These are phyloP conservation scores for Pogonocichla stellata DNA, from an alignment of 2,113 vertebrate species.

Conservation along the genomic window DNA sequence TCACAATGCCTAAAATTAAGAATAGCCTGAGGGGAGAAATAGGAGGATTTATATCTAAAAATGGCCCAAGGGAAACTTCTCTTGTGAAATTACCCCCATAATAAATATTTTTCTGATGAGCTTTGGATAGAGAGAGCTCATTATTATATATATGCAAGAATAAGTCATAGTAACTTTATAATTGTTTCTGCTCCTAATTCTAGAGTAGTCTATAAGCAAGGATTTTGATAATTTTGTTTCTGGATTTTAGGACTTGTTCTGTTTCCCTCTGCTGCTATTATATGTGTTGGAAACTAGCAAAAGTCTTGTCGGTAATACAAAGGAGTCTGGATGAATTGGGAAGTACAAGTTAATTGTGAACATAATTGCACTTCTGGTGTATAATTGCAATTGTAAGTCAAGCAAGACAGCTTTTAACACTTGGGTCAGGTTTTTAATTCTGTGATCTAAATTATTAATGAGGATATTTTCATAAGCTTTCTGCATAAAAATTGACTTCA, in stretches of 20 bases:
- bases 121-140: background rate
- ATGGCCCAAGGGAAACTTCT: background rate
- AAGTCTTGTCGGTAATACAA: background rate
- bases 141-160: background rate
- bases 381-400: constrained; percentile 68
- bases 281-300: background rate
- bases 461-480: constrained; percentile 33
- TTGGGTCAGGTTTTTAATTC: constrained; percentile 66
- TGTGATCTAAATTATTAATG: constrained; percentile 71
- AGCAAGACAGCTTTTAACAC: constrained; percentile 48
- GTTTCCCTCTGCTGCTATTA: background rate
- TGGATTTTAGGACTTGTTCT: background rate
- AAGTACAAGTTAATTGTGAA: constrained; percentile 37
- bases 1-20: background rate
- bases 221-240: background rate
- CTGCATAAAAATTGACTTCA: constrained; percentile 50
- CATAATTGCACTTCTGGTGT: constrained; percentile 19
- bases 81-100: background rate
- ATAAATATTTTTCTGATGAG: background rate
- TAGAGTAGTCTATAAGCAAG: background rate
- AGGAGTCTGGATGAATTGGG: background rate
- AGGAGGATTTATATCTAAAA: background rate
- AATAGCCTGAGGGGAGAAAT: background rate
- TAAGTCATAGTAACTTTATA: background rate
- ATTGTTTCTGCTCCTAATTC: background rate